A percentile compares a stretch with the other conserved stretches of the same genome.
Conservation (phyloP, 2,797 vertebrate genomes). For the Crax fasciolata region DNA sequence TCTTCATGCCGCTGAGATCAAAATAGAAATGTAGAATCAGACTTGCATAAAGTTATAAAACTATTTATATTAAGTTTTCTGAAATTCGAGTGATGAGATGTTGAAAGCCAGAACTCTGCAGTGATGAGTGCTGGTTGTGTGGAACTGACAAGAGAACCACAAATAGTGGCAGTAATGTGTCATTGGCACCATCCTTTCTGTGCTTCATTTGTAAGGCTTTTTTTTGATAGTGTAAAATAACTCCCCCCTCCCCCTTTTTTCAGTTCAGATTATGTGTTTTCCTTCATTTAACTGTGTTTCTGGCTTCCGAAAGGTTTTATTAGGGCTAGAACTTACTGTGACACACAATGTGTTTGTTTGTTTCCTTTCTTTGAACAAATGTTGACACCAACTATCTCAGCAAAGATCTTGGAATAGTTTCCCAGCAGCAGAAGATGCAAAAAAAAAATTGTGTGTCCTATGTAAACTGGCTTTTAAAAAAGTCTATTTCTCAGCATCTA, state of each 20-base stretch:
- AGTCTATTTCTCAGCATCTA: slow-evolving; percentile 33
- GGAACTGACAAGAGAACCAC: neutral
- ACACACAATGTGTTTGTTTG: slow-evolving; percentile 48
- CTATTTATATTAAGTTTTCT: neutral
- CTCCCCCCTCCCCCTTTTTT: neutral
- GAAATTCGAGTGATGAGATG: neutral
- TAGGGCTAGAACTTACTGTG: slow-evolving; percentile 18
- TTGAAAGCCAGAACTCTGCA: neutral
- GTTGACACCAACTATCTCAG: slow-evolving; percentile 35
- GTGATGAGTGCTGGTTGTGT: fast-evolving
- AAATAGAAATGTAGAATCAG: neutral
- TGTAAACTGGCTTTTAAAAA: slow-evolving; percentile 34
- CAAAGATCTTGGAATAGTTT: slow-evolving; percentile 68
- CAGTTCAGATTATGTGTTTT: neutral
- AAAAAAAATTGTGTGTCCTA: slow-evolving; percentile 50
- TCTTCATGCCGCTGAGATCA: neutral
- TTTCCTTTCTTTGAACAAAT: slow-evolving; percentile 43
- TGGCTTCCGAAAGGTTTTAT: neutral
- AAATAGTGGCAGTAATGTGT: neutral
- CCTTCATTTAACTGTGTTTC: neutral
- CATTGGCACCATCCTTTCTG: slow-evolving; percentile 12
- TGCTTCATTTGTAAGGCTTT: neutral
- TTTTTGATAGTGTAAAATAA: neutral
- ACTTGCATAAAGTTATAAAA: neutral
- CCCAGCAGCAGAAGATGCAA: slow-evolving; percentile 66